phyloP scores from a whole-genome alignment of 53 echinoderm and acorn worm genomes.

The Patiria pectinifera region DNA sequence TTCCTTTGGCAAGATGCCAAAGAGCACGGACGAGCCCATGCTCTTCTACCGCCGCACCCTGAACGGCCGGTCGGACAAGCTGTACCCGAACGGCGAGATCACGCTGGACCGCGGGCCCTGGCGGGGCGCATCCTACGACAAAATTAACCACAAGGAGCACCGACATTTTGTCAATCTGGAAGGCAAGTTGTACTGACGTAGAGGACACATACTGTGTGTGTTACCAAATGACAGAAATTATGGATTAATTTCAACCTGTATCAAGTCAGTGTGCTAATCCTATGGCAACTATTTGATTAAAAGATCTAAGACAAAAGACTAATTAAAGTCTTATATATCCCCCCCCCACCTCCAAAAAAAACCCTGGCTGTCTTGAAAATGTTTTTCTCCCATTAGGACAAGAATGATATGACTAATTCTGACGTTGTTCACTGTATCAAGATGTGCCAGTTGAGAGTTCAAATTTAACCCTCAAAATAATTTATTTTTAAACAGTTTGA shows the following conservation, averaged over 20 bases:
- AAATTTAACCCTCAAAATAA: neutral
- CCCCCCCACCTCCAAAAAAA: neutral
- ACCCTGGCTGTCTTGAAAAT: neutral
- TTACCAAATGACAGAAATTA: neutral
- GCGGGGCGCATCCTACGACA: conserved; percentile 94
- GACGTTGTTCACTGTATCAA: neutral
- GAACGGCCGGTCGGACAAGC: conserved; percentile 89
- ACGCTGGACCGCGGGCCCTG: conserved; percentile 91
- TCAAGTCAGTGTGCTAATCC: neutral
- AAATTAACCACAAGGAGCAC: conserved; percentile 82
- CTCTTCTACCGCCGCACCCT: conserved; percentile 91
- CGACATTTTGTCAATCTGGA: conserved; percentile 53
- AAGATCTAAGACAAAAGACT: neutral
- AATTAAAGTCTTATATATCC: neutral
- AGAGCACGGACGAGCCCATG: conserved; percentile 67
- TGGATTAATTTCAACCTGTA: neutral
- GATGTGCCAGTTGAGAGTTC: neutral
- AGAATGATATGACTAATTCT: neutral
- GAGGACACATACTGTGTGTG: too few relatives aligned
- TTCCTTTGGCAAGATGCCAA: conserved; percentile 81
- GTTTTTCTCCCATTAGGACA: neutral
- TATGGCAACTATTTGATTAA: neutral
- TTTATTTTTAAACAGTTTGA: neutral
- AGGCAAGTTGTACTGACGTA: conserved; percentile 53
- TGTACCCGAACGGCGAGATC: conserved; percentile 86